A percentile compares a stretch with the other conserved stretches of the same genome.
Evolutionary conservation across 2,113 vertebrate genomes (phyloP).

Genomic region (Hypomesus transpacificus): DNA sequence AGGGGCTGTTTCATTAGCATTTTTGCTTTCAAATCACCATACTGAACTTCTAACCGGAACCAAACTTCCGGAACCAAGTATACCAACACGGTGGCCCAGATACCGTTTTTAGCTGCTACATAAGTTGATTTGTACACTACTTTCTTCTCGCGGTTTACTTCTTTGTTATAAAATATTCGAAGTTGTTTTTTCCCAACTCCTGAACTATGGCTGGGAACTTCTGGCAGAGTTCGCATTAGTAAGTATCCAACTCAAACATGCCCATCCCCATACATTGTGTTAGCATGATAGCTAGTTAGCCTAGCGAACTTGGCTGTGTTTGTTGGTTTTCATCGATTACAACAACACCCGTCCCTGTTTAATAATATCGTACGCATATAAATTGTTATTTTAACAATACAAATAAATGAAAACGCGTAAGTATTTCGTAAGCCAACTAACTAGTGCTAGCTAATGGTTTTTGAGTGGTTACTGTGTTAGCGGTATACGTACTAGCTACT

Average conservation of each 20-base stretch:
- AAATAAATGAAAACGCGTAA: no score
- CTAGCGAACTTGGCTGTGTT: neutral
- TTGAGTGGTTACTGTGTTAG: no score
- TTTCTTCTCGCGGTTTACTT: neutral
- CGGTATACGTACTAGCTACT: no score
- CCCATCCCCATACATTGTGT: conserved; percentile 21
- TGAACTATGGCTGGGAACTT: conserved; percentile 75
- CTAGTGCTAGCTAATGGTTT: no score
- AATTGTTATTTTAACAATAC: neutral
- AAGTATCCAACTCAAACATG: conserved; percentile 36
- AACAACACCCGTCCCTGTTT: neutral
- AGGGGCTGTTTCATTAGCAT: neutral
- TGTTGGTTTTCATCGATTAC: neutral
- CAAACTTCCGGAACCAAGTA: conserved; percentile 28
- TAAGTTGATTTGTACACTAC: neutral
- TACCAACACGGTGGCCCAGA: conserved; percentile 6
- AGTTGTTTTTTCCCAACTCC: conserved; percentile 54
- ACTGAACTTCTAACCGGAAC: conserved; percentile 12
- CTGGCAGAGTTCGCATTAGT: conserved; percentile 81
- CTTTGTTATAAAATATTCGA: neutral
- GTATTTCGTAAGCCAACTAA: no score
- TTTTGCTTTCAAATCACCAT: neutral
- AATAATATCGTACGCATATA: neutral
- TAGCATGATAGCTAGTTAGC: conserved; percentile 48
- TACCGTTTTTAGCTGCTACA: conserved; percentile 20